Percentiles rank a stretch among this genome's conserved stretches.
These are phyloP conservation scores for Acanthopagrus latus DNA, from an alignment of 2,797 vertebrate species.

Conservation along the genomic window DNA sequence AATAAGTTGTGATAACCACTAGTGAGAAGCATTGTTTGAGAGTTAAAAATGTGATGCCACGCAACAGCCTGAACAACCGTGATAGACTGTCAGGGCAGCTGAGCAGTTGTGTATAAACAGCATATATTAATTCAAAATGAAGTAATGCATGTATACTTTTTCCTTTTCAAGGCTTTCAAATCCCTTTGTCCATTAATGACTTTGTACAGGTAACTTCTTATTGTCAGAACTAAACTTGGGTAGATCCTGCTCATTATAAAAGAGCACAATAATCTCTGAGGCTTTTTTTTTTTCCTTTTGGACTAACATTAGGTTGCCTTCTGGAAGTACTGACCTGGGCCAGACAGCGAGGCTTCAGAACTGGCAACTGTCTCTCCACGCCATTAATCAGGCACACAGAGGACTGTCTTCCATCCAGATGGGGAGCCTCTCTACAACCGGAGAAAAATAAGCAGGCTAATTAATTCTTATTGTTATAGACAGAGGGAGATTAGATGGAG, in stretches of 20 bases:
- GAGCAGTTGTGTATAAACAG: background rate
- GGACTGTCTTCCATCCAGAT: constrained; percentile 98
- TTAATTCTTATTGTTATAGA: constrained; percentile 99
- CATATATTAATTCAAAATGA: background rate
- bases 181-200: constrained; percentile 28
- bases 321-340: constrained; percentile 85
- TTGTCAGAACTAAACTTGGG: constrained; percentile 9
- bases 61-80: background rate
- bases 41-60: background rate
- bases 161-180: constrained; percentile 9
- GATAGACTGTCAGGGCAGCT: background rate
- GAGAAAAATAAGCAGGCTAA: constrained; percentile 98
- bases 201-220: constrained; percentile 53
- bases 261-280: constrained; percentile 31
- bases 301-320: constrained; percentile 80
- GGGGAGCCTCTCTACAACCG: constrained; percentile 94
- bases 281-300: constrained; percentile 22
- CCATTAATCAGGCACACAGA: constrained; percentile 98
- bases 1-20: background rate
- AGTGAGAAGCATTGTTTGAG: background rate
- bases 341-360: constrained; percentile 84
- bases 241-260: constrained; percentile 24
- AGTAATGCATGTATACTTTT: constrained; percentile 5
- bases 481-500: constrained; percentile 96
- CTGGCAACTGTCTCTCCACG: constrained; percentile 92